phyloP scores from a whole-genome alignment of 2,113 vertebrate genomes.

The Cheirogaleus medius region DNA sequence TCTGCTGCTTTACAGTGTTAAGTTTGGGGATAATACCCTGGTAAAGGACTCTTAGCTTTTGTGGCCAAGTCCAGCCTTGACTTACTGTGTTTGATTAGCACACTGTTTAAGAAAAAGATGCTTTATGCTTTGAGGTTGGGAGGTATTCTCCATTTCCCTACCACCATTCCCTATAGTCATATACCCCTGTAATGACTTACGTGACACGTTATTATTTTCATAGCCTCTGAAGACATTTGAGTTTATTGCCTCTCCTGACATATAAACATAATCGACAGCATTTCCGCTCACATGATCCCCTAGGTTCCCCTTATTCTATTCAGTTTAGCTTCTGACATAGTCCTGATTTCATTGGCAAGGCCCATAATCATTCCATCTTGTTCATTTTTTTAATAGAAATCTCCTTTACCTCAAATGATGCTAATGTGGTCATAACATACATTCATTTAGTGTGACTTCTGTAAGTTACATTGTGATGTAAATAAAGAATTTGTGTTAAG shows the following conservation, averaged over 20 bases:
- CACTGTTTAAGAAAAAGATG: background rate
- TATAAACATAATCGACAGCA: background rate
- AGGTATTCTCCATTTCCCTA: background rate
- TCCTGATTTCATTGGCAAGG: background rate
- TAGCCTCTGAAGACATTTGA: background rate
- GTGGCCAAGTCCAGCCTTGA: background rate
- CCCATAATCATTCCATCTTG: background rate
- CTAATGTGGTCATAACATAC: background rate
- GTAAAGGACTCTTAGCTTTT: background rate
- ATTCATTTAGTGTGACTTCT: background rate
- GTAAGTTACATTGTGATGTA: background rate
- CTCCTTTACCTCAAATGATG: background rate
- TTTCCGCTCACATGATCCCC: accelerated
- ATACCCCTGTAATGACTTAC: too few species aligned
- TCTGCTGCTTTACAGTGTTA: background rate
- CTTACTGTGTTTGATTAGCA: background rate
- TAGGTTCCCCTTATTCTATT: background rate
- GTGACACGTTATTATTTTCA: background rate
- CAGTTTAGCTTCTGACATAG: background rate
- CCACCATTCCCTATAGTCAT: background rate
- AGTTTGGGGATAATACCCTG: background rate
- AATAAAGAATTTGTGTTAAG: background rate
- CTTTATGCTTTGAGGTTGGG: background rate
- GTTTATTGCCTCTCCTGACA: background rate
- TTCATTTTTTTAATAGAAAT: background rate